Conservation (phyloP, 2,797 vertebrate species). For the Anomalospiza imberbis region DNA sequence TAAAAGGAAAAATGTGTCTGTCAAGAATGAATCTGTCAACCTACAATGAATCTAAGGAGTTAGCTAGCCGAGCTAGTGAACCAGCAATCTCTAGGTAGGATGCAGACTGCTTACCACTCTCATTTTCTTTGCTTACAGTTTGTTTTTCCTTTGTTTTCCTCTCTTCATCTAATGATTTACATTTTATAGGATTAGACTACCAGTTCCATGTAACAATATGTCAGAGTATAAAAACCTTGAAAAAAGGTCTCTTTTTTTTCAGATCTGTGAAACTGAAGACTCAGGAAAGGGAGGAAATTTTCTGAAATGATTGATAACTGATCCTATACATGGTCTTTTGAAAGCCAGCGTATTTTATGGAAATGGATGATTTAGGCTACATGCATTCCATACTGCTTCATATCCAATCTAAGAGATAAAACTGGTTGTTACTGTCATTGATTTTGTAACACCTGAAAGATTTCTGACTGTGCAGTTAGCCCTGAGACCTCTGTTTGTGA, state of each 20-base stretch:
- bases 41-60: background rate
- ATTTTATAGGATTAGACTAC: constrained; percentile 2
- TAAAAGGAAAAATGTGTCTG: constrained; percentile 21
- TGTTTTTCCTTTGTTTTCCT: background rate
- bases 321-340: background rate
- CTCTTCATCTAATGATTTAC: background rate
- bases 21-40: background rate
- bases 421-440: background rate
- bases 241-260: background rate
- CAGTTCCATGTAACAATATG: background rate
- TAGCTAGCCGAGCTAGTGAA: background rate
- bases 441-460: background rate
- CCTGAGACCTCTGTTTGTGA: background rate
- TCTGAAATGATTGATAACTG: background rate
- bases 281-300: background rate
- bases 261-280: background rate
- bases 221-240: background rate
- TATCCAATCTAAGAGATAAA: background rate
- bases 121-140: background rate
- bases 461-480: background rate
- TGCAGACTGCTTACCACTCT: background rate
- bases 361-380: background rate
- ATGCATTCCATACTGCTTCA: background rate
- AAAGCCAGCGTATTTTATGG: background rate
- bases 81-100: background rate